A percentile compares a stretch with the other conserved stretches of the same genome.
Evolutionary conservation across 2,113 vertebrate genomes (phyloP).

Genomic region (Takifugu flavidus): DNA sequence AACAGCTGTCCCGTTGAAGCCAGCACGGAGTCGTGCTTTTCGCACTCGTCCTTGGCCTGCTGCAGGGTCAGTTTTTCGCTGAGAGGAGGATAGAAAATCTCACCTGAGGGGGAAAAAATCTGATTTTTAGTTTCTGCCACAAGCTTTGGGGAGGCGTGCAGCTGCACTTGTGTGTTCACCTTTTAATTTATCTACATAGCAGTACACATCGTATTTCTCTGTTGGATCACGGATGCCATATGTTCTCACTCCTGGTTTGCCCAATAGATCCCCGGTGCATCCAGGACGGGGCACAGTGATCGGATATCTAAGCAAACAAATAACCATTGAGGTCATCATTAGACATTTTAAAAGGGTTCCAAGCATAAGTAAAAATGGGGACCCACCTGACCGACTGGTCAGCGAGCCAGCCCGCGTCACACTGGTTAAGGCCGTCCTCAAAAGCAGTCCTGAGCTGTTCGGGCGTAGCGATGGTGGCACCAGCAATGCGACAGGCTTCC

Average conservation of each 20-base stretch:
- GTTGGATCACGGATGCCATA: constrained; percentile 81
- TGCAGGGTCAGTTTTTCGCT: constrained; percentile 77
- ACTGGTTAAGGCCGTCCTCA: constrained; percentile 91
- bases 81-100: constrained; percentile 80
- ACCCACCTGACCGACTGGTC: constrained; percentile 85
- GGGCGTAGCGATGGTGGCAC: constrained; percentile 82
- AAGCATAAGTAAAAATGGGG: neutral
- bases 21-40: constrained; percentile 61
- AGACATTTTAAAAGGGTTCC: neutral
- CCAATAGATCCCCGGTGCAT: constrained; percentile 84
- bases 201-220: constrained; percentile 92
- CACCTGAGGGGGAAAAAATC: constrained; percentile 67
- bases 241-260: constrained; percentile 84
- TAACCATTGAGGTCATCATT: neutral
- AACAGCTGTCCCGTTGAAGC: constrained; percentile 87
- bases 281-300: constrained; percentile 83
- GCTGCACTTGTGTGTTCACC: constrained; percentile 72
- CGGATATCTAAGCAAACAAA: constrained; percentile 81
- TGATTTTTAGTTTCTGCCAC: neutral
- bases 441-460: constrained; percentile 86
- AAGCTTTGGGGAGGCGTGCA: neutral
- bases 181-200: constrained; percentile 83
- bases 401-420: constrained; percentile 94
- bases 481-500: constrained; percentile 72
- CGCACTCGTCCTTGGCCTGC: constrained; percentile 78